Percentiles rank a stretch among this genome's conserved stretches.
Evolutionary conservation across 2,797 vertebrate genomes (phyloP).

Genomic region (Crocodylus rhombifer): DNA sequence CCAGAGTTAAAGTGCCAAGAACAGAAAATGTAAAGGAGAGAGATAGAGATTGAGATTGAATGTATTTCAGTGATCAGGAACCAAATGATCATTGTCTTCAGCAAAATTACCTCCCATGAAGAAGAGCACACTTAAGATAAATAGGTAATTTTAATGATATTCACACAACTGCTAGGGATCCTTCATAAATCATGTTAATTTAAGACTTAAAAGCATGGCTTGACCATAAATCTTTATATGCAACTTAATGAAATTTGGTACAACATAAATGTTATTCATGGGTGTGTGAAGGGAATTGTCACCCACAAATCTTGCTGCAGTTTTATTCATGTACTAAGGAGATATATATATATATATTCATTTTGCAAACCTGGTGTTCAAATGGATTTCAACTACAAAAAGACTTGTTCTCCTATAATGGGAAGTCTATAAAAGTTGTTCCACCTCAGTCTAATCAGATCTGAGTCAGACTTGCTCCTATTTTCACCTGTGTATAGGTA

Average conservation of each 20-base stretch:
- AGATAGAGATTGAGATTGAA: slow-evolving; percentile 57
- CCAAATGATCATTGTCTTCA: slow-evolving; percentile 41
- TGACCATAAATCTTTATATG: slow-evolving; percentile 58
- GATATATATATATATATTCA: not conserved
- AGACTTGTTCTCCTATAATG: slow-evolving; percentile 74
- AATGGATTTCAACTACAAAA: slow-evolving; percentile 64
- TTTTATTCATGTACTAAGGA: slow-evolving; percentile 64
- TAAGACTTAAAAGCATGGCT: slow-evolving; percentile 22
- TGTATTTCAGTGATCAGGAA: slow-evolving; percentile 57
- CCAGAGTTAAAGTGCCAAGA: not conserved
- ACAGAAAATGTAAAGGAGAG: slow-evolving; percentile 32
- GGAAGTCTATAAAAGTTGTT: slow-evolving; percentile 62
- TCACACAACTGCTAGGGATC: not conserved
- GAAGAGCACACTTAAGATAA: slow-evolving; percentile 38
- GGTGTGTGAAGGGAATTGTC: slow-evolving; percentile 47
- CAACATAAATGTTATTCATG: slow-evolving; percentile 48
- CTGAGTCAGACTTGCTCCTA: slow-evolving; percentile 28
- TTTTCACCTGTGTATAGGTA: slow-evolving; percentile 24
- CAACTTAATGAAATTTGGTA: slow-evolving; percentile 49
- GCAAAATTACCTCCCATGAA: slow-evolving; percentile 64
- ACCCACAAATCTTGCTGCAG: slow-evolving; percentile 61
- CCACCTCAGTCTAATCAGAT: slow-evolving; percentile 51
- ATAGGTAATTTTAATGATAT: not conserved
- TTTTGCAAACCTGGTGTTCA: slow-evolving; percentile 66
- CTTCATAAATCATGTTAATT: slow-evolving; percentile 54